phyloP scores from a whole-genome alignment of 2,888 invertebrate species.

The Stenoptilia bipunctidactyla region DNA sequence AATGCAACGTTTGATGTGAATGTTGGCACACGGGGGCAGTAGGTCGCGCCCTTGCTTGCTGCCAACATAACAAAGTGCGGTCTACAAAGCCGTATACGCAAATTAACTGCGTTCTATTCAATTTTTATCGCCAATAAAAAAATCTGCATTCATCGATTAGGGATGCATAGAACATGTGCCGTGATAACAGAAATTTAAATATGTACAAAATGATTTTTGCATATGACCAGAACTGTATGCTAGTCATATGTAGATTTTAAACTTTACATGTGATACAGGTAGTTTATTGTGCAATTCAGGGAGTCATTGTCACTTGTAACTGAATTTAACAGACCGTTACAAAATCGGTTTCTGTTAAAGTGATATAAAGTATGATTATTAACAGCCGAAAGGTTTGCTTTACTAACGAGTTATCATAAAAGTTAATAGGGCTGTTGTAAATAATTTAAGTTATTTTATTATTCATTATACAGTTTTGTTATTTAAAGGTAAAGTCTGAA shows the following conservation, averaged over 20 bases:
- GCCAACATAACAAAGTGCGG: constrained; percentile 42
- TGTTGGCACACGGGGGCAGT: constrained; percentile 43
- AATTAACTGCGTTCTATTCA: constrained; percentile 58
- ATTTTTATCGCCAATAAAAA: constrained; percentile 63
- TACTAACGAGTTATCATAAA: background rate
- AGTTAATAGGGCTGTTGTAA: background rate
- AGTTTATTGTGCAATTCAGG: constrained; percentile 4
- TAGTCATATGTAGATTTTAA: background rate
- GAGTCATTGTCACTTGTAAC: constrained; percentile 26
- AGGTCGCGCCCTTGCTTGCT: constrained; percentile 56
- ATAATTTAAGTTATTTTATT: background rate
- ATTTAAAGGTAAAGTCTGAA: too few species aligned
- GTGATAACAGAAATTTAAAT: constrained; percentile 11
- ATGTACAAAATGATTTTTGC: constrained; percentile 3
- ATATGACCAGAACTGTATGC: constrained; percentile 2
- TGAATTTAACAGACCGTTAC: constrained; percentile 52
- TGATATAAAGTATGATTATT: constrained; percentile 39
- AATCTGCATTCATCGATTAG: constrained; percentile 53
- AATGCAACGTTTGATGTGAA: constrained; percentile 22
- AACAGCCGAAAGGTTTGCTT: constrained; percentile 26
- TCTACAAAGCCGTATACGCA: constrained; percentile 60
- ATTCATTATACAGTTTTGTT: too few species aligned
- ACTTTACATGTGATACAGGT: background rate
- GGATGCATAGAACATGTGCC: constrained; percentile 50
- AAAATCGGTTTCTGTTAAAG: constrained; percentile 39